A percentile compares a stretch with the other conserved stretches of the same genome.
These are phyloP conservation scores for Drosophila ercepeae DNA, from an alignment of 1,140 invertebrate species.

Conservation along the genomic window DNA sequence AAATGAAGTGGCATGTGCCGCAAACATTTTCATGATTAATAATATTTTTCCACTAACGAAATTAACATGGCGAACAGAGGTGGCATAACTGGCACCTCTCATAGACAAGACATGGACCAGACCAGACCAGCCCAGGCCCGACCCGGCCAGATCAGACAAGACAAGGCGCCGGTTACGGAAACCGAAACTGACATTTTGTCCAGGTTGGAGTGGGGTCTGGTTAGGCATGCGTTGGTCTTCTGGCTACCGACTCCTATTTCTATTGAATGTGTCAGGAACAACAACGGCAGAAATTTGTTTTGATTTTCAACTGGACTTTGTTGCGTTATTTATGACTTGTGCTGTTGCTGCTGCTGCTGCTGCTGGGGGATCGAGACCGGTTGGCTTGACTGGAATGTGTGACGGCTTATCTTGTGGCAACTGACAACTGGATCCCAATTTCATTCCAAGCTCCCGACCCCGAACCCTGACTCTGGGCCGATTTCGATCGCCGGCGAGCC, in stretches of 20 bases:
- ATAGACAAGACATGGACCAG: constrained; percentile 49
- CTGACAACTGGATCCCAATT: constrained; percentile 74
- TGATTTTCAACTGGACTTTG: constrained; percentile 76
- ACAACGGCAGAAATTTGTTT: constrained; percentile 62
- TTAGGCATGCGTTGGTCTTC: constrained; percentile 16
- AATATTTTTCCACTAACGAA: constrained; percentile 59
- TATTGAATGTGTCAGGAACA: constrained; percentile 76
- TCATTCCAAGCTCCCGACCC: constrained; percentile 12
- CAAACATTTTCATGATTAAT: constrained; percentile 79
- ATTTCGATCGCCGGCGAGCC: constrained; percentile 40
- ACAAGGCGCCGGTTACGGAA: constrained; percentile 42
- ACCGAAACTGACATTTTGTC: constrained; percentile 70
- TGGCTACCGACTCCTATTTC: constrained; percentile 71
- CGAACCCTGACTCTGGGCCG: constrained; percentile 8
- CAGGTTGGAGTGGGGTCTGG: constrained; percentile 19
- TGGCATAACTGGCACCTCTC: constrained; percentile 79
- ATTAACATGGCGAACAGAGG: constrained; percentile 61
- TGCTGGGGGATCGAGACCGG: constrained; percentile 34
- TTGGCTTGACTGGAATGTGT: constrained; percentile 71
- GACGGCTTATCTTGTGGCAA: constrained; percentile 81
- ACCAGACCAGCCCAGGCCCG: too few species aligned
- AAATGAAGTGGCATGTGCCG: constrained; percentile 78
- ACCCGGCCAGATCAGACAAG: constrained; percentile 27
- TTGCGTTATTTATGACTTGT: constrained; percentile 57
- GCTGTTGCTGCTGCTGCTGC: constrained; percentile 11